These are phyloP conservation scores for Drosophila fungiperda DNA, from an alignment of 2,888 invertebrate species.

Conservation along the genomic window DNA sequence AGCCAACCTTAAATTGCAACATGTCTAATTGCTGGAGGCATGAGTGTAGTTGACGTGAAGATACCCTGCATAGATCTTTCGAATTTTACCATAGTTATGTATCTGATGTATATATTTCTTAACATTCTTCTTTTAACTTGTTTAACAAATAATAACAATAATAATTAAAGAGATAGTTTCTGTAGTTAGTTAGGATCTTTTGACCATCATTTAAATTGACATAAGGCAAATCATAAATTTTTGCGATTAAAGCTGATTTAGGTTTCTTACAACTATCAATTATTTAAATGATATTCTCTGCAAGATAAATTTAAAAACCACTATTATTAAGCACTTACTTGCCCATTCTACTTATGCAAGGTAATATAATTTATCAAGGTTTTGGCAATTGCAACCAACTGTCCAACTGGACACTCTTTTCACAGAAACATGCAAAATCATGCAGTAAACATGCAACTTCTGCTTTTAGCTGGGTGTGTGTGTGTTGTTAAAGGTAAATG, in stretches of 20 bases:
- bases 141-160: no score
- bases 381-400: conserved; percentile 17
- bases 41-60: not conserved
- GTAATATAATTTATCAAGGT: conserved; percentile 46
- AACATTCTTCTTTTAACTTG: not conserved
- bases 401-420: conserved; percentile 40
- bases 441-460: conserved; percentile 62
- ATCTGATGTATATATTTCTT: not conserved
- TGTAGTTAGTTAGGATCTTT: not conserved
- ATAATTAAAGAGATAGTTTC: not conserved
- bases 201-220: not conserved
- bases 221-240: not conserved
- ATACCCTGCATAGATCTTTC: not conserved
- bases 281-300: not conserved
- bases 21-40: not conserved
- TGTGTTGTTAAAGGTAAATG: conserved; percentile 25
- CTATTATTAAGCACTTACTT: not conserved
- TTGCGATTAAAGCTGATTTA: not conserved
- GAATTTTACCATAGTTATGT: not conserved
- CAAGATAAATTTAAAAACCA: no score
- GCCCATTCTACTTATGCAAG: conserved; percentile 1
- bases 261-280: not conserved
- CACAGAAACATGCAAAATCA: conserved; percentile 53
- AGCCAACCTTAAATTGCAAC: conserved; percentile 43
- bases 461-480: conserved; percentile 14